A percentile compares a stretch with the other conserved stretches of the same genome.
phyloP scores from a whole-genome alignment of 2,888 invertebrate species.

The Ichneumon xanthorius region DNA sequence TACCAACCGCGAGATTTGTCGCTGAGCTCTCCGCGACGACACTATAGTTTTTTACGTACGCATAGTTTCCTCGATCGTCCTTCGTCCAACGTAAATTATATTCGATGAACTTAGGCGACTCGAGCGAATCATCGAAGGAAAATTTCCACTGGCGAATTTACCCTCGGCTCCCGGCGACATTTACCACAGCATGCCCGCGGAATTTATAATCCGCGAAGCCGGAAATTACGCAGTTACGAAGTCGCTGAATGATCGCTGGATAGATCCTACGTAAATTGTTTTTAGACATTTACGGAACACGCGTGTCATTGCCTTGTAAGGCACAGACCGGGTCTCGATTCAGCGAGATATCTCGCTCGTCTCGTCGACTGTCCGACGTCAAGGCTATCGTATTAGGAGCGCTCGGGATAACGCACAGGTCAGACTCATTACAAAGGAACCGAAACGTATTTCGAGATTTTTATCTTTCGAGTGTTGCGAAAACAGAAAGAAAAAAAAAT shows the following conservation, averaged over 20 bases:
- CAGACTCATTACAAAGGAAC: conserved; percentile 4
- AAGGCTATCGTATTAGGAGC: conserved; percentile 18
- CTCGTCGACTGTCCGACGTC: conserved; percentile 3
- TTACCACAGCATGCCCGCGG: conserved; percentile 7
- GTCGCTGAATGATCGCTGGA: conserved; percentile 33
- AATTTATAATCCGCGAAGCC: conserved; percentile 54
- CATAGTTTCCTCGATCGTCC: conserved; percentile 7
- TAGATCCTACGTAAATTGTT: conserved; percentile 65
- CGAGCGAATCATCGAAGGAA: conserved; percentile 17
- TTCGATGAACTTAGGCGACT: conserved; percentile 3
- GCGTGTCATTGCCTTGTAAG: conserved; percentile 47
- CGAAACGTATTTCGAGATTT: neutral
- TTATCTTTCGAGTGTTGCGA: neutral
- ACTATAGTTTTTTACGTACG: neutral
- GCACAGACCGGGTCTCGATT: conserved; percentile 52
- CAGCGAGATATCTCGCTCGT: conserved; percentile 30
- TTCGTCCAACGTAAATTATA: neutral
- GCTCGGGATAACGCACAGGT: conserved; percentile 1
- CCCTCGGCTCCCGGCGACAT: neutral
- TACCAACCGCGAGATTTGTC: conserved; percentile 4
- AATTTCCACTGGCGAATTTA: conserved; percentile 20
- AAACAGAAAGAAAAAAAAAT: neutral
- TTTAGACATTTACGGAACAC: conserved; percentile 65
- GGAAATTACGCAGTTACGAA: conserved; percentile 58
- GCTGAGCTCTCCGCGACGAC: neutral